These are phyloP conservation scores for Cheilosia vernalis DNA, from an alignment of 2,888 invertebrate species.

Conservation along the genomic window DNA sequence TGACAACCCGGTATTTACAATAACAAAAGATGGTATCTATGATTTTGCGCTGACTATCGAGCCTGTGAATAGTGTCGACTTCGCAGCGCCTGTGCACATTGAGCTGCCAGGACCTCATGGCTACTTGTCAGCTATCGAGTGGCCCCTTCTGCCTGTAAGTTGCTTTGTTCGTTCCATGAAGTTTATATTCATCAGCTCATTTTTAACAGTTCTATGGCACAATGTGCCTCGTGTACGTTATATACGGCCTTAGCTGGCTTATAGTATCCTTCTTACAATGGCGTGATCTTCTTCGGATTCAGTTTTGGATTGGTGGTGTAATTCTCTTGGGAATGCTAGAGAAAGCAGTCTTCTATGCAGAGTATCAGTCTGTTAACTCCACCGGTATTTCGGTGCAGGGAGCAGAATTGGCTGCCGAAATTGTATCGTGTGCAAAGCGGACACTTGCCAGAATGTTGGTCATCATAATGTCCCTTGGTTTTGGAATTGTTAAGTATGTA, in stretches of 20 bases:
- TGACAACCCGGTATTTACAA: slow-evolving; percentile 85
- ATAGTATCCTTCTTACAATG: slow-evolving; percentile 92
- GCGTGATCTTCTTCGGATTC: slow-evolving; percentile 94
- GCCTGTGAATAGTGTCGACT: slow-evolving; percentile 82
- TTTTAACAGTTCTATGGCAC: slow-evolving; percentile 91
- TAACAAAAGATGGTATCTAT: slow-evolving; percentile 89
- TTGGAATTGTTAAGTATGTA: slow-evolving; percentile 96
- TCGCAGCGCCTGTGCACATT: slow-evolving; percentile 86
- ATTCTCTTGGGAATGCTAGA: slow-evolving; percentile 94
- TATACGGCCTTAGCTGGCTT: slow-evolving; percentile 93
- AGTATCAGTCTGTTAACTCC: slow-evolving; percentile 91
- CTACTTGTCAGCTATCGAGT: slow-evolving; percentile 94
- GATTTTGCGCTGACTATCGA: slow-evolving; percentile 85
- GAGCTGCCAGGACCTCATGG: slow-evolving; percentile 91
- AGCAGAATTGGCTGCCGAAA: slow-evolving; percentile 93
- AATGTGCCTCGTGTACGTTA: slow-evolving; percentile 94
- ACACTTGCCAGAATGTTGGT: slow-evolving; percentile 96
- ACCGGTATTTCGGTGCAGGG: slow-evolving; percentile 87
- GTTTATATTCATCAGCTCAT: neutral
- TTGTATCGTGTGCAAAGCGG: slow-evolving; percentile 95
- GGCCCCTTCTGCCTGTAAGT: slow-evolving; percentile 92
- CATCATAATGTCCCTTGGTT: slow-evolving; percentile 96
- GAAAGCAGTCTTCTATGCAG: slow-evolving; percentile 95
- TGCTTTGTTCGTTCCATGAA: neutral
- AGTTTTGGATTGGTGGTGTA: slow-evolving; percentile 98